Evolutionary conservation across 1,140 invertebrate genomes (phyloP), one percentile per base, ranked within the genome.

Genomic region (honey bee (Apis mellifera)): DNA sequence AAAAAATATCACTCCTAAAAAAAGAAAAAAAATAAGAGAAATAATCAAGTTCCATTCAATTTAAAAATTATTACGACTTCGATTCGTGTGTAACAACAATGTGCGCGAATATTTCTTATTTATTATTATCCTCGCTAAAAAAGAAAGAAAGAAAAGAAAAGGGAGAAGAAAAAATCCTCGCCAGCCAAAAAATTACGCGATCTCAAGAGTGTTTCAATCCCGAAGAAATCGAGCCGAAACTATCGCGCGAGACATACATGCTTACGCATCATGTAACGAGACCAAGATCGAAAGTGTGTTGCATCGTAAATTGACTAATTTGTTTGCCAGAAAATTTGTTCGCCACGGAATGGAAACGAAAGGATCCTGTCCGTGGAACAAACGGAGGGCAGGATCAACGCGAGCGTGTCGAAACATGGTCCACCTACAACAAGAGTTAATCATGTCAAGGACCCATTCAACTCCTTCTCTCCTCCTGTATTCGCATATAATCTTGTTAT

Each of bases 381-480:
- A n/a, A 76, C 57, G 42, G 60, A 13, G 17, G 50, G 64, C 66
- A 77, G 83, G 73, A 82, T 77, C 66, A 72, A 76, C 54, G 65
- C 5, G 48, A 59, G 66, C 73, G 69, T 88, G 86, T 85, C 86
- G 87, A 88, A 88, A 88, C 75, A n/a, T 81, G 84, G 77, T 85
- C 87, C 87, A 88, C 87, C 87, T 85, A 88, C 87, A 87, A 88
- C 75, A 76, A 68, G 55, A 87, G 84, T 88, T 87, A 87, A 88
- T 88, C 83, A 82, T 88, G 87, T 88, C 87, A 88, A 88, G 87
- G 87, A 87, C 86, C 55, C 57, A 78, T 70, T 42, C 72, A 73
- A 66, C 73, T n/a, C n/a, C 68, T 68, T 80, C 78, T 83, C 82
- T 84, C 65, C 50, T 26, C n/a, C n/a, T n/a, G n/a, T n/a, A 21